Conservation (phyloP, 2,888 invertebrate genomes). For the Euspilapteryx auroguttella region DNA sequence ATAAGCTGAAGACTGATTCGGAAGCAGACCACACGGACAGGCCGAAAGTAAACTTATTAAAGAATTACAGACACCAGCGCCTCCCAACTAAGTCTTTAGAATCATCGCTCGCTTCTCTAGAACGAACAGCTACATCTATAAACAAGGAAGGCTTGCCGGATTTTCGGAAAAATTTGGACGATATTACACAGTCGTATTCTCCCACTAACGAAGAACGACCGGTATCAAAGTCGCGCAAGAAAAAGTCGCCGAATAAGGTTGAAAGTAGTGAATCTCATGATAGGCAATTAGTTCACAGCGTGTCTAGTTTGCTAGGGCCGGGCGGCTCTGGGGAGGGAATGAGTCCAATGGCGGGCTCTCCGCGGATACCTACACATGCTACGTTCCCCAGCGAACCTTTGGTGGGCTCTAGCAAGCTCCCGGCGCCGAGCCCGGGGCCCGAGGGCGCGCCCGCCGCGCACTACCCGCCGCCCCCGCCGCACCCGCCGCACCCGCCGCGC, state of each 20-base stretch:
- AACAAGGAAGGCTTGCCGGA: constrained; percentile 48
- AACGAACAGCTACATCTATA: constrained; percentile 40
- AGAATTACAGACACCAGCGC: constrained; percentile 52
- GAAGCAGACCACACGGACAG: not conserved
- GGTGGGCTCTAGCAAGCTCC: too few relatives aligned
- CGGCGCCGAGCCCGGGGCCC: too few relatives aligned
- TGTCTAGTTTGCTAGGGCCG: constrained; percentile 36
- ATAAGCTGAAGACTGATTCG: constrained; percentile 8
- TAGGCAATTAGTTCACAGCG: constrained; percentile 41
- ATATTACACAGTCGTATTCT: constrained; percentile 52
- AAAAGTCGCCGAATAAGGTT: constrained; percentile 35
- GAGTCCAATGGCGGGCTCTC: too few relatives aligned
- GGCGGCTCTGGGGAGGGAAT: too few relatives aligned
- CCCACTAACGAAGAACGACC: constrained; percentile 36
- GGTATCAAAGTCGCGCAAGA: constrained; percentile 35
- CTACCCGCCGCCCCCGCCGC: constrained; percentile 16
- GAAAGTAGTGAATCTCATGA: constrained; percentile 25
- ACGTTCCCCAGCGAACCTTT: too few relatives aligned
- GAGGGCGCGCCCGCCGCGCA: constrained; percentile 6
- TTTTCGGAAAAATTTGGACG: constrained; percentile 47
- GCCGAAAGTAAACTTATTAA: constrained; percentile 41
- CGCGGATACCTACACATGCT: too few relatives aligned
- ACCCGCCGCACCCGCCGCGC: constrained; percentile 19
- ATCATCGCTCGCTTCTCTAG: constrained; percentile 43
- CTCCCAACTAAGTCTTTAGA: constrained; percentile 29